Evolutionary conservation across 2,113 vertebrate genomes (phyloP), one percentile per base, ranked within the genome.

Genomic region (Calypte anna): DNA sequence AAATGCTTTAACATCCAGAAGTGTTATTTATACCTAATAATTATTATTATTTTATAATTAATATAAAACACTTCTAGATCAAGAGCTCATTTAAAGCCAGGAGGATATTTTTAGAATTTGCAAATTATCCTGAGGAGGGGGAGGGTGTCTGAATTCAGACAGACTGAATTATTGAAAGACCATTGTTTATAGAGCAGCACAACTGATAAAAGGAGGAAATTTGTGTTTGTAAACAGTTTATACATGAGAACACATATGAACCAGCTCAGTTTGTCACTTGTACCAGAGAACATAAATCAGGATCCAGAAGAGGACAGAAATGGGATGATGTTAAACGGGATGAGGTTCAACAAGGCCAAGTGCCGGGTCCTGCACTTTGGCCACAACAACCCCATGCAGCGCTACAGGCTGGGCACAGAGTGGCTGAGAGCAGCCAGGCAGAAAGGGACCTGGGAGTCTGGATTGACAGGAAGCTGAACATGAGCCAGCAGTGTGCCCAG

Each of bases 181-280:
- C 38, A 77, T 88, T 96, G 85, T 95, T 80, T 53, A 82, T 2
- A 50, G 40, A 91, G 78, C 30, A 90, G 50, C 62, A 79, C 62
- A 69, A 69, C n/a, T 46, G 75, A 77, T 86, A 95, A 94, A 94
- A 86, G 64, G 74, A 93, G 70, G 78, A 94, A 96, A 93, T 50
- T 50, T 0, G 1, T 72, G 50, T 22, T 94, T 90, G 78, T 72
- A 85, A 82, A 68, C 44, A 90, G 58, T 18, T 33, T 50, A 4
- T n/a, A 90, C 19, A 10, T 24, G 16, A 87, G 44, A 86, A 92
- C 44, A 63, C 17, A 36, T 83, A 77, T 7, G 1, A 88, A 77
- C 31, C 51, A 20, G 53, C 3, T 86, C 67, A 33, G 50, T 50
- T 80, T 91, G 81, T 46, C 48, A 13, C 40, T 64, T 38, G 6